A percentile compares a stretch with the other conserved stretches of the same genome.
Conservation (phyloP, 2,888 invertebrate species). For the Archaeoteleia sp. region DNA sequence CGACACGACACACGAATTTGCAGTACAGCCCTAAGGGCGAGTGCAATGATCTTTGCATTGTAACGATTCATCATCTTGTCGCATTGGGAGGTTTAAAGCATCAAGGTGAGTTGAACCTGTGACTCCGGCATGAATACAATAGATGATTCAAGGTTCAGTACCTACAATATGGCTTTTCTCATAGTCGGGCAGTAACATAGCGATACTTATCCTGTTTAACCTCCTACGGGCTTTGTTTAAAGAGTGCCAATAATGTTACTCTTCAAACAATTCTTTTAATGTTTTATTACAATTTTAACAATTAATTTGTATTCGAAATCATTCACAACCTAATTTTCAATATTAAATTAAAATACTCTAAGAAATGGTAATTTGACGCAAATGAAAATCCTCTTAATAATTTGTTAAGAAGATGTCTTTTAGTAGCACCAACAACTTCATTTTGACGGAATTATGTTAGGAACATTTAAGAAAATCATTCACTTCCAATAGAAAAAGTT, state of each 20-base stretch:
- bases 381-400: too few species aligned
- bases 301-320: too few species aligned
- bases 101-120: constrained; percentile 67
- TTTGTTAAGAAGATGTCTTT: too few species aligned
- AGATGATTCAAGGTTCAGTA: constrained; percentile 65
- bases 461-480: too few species aligned
- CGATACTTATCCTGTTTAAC: constrained; percentile 63
- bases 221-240: constrained; percentile 63
- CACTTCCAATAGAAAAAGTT: too few species aligned
- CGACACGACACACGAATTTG: constrained; percentile 58
- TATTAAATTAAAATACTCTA: too few species aligned
- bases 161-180: constrained; percentile 65
- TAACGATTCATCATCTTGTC: constrained; percentile 72
- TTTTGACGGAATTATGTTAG: too few species aligned
- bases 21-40: constrained; percentile 59
- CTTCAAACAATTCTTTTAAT: too few species aligned
- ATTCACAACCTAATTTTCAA: too few species aligned
- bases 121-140: constrained; percentile 67
- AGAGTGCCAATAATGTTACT: constrained; percentile 11
- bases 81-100: constrained; percentile 69
- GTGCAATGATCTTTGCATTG: constrained; percentile 59
- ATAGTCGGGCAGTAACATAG: constrained; percentile 55
- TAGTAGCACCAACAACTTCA: too few species aligned
- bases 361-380: too few species aligned
- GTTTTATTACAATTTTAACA: too few species aligned